Conservation (phyloP, 2,888 invertebrate species). For the Stenchaetothrips biformis region DNA sequence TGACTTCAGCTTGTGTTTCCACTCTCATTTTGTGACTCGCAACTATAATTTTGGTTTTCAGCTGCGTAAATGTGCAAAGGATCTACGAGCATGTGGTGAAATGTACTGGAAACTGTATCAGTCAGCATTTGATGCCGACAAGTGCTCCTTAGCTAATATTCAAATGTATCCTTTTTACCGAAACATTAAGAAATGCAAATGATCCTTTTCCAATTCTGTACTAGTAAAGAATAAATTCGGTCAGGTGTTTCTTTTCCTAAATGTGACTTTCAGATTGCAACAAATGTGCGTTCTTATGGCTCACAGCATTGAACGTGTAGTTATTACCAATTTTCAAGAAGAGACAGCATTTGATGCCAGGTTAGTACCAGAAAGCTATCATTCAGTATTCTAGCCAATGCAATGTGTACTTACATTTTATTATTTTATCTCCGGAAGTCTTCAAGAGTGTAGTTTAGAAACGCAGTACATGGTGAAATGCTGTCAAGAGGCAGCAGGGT, state of each 20-base stretch:
- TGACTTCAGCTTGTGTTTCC: constrained; percentile 20
- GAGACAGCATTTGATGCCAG: constrained; percentile 40
- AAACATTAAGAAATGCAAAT: constrained; percentile 3
- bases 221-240: constrained; percentile 24
- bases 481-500: constrained; percentile 46
- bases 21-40: neutral
- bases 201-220: constrained; percentile 27
- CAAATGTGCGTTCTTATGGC: constrained; percentile 73
- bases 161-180: constrained; percentile 53
- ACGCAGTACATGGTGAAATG: constrained; percentile 47
- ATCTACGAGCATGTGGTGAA: constrained; percentile 66
- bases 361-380: constrained; percentile 35
- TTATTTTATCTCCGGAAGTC: constrained; percentile 40
- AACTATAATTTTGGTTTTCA: constrained; percentile 41
- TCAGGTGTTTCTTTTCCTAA: constrained; percentile 31
- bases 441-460: constrained; percentile 47
- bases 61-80: constrained; percentile 67
- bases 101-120: constrained; percentile 72
- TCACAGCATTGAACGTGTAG: constrained; percentile 68
- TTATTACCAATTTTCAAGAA: constrained; percentile 47
- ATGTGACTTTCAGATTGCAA: constrained; percentile 57
- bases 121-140: constrained; percentile 81
- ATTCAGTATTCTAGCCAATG: no score
- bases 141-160: constrained; percentile 67
- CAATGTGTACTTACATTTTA: neutral